phyloP scores from a whole-genome alignment of 2,113 vertebrate species.

The Thalassoma bifasciatum region DNA sequence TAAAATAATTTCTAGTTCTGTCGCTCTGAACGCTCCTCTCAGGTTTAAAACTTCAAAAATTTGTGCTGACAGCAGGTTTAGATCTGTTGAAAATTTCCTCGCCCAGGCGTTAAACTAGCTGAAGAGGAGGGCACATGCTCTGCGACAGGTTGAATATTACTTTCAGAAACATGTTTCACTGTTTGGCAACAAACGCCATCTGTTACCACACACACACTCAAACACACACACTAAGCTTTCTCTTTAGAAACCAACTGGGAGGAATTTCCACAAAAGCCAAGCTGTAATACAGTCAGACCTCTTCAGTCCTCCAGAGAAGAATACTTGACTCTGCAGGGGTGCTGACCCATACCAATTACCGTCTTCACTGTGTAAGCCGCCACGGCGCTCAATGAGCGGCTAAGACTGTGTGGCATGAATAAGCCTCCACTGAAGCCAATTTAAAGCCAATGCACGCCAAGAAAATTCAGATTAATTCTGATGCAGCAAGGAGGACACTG shows the following conservation, averaged over 20 bases:
- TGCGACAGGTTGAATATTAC: constrained; percentile 19
- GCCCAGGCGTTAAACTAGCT: background rate
- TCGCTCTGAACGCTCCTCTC: background rate
- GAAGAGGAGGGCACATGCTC: background rate
- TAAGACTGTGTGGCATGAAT: constrained; percentile 29
- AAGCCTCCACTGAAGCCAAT: constrained; percentile 1
- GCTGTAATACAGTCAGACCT: constrained; percentile 43
- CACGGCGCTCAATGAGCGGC: constrained; percentile 26
- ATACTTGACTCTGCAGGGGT: constrained; percentile 39
- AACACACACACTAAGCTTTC: background rate
- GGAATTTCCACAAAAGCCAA: constrained; percentile 40
- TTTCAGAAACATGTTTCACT: constrained; percentile 22
- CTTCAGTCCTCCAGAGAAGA: constrained; percentile 44
- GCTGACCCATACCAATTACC: constrained; percentile 43
- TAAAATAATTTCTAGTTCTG: background rate
- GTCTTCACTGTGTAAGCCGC: constrained; percentile 18
- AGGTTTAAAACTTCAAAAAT: background rate
- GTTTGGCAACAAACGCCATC: constrained; percentile 17
- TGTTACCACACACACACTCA: constrained; percentile 16
- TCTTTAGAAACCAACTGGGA: constrained; percentile 30
- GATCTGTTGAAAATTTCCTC: background rate
- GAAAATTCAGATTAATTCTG: constrained; percentile 1
- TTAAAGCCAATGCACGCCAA: constrained; percentile 14
- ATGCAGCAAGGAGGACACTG: background rate
- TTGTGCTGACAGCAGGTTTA: background rate